Evolutionary conservation across 2,113 vertebrate genomes (phyloP).

Genomic region (Leiothrix lutea): DNA sequence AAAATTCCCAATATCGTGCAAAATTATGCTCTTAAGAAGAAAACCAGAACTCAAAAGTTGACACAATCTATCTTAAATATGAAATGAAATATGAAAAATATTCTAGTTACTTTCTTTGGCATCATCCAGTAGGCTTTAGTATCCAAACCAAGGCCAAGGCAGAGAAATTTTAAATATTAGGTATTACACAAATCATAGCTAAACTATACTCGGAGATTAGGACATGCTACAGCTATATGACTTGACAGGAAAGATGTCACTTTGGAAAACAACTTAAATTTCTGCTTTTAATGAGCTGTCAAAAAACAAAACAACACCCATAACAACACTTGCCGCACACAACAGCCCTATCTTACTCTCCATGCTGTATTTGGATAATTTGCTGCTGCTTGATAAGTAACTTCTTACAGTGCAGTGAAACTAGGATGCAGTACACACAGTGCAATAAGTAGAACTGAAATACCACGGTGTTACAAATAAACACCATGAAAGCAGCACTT

Average conservation of each 20-base stretch:
- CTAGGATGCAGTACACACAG: background rate
- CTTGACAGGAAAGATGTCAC: background rate
- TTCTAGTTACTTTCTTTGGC: background rate
- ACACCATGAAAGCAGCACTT: background rate
- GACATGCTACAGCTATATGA: background rate
- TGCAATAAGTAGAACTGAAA: background rate
- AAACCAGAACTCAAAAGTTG: background rate
- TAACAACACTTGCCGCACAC: background rate
- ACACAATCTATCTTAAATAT: background rate
- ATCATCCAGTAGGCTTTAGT: background rate
- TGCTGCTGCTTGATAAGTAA: background rate
- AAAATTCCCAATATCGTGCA: background rate
- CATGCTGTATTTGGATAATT: background rate
- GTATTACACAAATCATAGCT: background rate
- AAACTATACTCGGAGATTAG: background rate
- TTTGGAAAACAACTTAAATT: background rate
- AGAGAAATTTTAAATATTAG: background rate
- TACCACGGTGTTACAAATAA: background rate
- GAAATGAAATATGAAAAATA: background rate
- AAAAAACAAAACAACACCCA: background rate
- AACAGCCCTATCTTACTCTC: background rate
- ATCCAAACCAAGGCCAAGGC: background rate
- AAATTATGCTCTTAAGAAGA: background rate
- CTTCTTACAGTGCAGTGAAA: background rate
- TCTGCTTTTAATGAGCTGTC: background rate